These are phyloP conservation scores for Helicoverpa armigera DNA, from an alignment of 1,140 invertebrate species.

Conservation along the genomic window DNA sequence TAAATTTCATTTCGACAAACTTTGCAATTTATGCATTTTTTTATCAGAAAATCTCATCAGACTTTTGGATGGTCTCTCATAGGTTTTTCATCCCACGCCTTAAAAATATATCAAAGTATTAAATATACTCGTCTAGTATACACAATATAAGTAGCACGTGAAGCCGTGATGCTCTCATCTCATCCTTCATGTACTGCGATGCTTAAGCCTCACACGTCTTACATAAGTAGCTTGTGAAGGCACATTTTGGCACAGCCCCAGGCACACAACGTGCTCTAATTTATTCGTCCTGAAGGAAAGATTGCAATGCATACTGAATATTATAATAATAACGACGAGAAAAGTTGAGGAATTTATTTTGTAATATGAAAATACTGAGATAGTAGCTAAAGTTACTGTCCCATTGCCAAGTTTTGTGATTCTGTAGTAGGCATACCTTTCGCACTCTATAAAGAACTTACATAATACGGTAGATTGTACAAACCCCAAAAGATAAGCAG, in stretches of 20 bases:
- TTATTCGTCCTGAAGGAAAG: not conserved
- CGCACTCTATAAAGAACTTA: too few species aligned
- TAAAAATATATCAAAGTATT: not conserved
- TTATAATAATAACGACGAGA: not conserved
- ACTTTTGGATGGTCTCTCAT: too few species aligned
- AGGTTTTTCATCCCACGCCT: too few species aligned
- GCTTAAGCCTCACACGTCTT: constrained; percentile 32
- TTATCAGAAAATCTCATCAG: too few species aligned
- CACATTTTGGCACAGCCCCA: constrained; percentile 22
- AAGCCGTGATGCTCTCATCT: not conserved
- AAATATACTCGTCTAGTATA: not conserved
- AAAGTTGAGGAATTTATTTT: constrained; percentile 18
- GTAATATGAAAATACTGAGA: not conserved
- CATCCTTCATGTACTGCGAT: constrained; percentile 22
- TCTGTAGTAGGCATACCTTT: too few species aligned
- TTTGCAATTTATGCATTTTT: too few species aligned
- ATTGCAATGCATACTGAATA: constrained; percentile 12
- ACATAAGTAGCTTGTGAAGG: constrained; percentile 18
- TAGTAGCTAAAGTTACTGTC: too few species aligned
- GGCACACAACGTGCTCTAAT: constrained; percentile 14
- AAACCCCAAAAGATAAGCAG: too few species aligned
- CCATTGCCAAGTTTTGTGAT: too few species aligned
- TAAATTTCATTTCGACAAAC: too few species aligned
- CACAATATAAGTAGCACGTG: not conserved
- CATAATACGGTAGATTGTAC: too few species aligned